Base-by-base conservation (phyloP, 2,888 invertebrate species). In the Ophraella communa region DNA sequence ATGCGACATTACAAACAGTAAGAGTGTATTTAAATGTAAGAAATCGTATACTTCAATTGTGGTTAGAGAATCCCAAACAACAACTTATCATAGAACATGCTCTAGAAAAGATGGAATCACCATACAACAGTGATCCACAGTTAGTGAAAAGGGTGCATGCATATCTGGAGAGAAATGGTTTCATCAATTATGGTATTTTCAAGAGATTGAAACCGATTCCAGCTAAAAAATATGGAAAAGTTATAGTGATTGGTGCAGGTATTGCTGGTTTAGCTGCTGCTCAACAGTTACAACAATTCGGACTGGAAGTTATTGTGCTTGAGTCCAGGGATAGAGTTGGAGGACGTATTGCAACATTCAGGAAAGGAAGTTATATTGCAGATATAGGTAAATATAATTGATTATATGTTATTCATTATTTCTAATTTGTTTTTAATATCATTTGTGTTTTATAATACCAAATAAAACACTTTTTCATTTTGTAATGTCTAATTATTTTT, bases 181-280 rank as follows among this genome's bases (percentile, higher is more conserved):
- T 94, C 76, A 96, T 99, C 68, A 99, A 99, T 84, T 98, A 95
- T 85, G 99, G 99, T 0, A 91, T 97, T 54, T 99, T 95, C 82
- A 95, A 96, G 79, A 86, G 95, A 35, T 82, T 93, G 3, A 92
- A 92, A 77, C 90, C 92, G 60, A 86, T 88, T 66, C 87, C 89
- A 4, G 77, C 80, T 14, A 89, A 89, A 76, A 88, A 89, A 73
- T 83, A 87, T 66, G 90, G 89, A 0, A 91, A 89, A 81, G 82
- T 82, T 21, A 87, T 88, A 56, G 87, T 88, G 33, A 88, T 88
- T 79, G 88, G 88, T 52, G 88, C 88, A 76, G 98, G 98, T 49
- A 96, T 98, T 30, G 95, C 97, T 17, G 98, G 98, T 0, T 84
- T 98, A 67, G 94, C 94, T 21, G 98, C 97, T 33, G 98, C 96